Evolutionary conservation across 2,888 invertebrate genomes (phyloP), one percentile per base, ranked within the genome.

Genomic region (Hirtodrosophila confusa): DNA sequence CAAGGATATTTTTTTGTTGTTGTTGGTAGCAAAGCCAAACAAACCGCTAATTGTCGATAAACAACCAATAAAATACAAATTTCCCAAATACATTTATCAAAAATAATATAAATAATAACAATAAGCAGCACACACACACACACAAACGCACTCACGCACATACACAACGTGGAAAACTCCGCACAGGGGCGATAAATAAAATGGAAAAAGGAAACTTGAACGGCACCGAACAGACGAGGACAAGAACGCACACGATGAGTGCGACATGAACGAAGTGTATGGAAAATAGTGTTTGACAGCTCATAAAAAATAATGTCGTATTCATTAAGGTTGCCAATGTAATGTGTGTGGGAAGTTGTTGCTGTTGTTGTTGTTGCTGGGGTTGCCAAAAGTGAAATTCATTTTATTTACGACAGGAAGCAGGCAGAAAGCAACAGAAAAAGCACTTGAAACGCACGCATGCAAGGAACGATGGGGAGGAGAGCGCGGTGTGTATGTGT

Each of bases 211-310:
- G 78, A 85, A 83, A 80, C 82, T 71, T 62, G 64, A 78, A 73
- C 67, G 64, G 58, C 63, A 33, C 27, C 37, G 54, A 40, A 44
- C 43, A 44, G 58, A 43, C 53, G 56, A 60, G 49, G 40, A 12
- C 49, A 51, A 40, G 36, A 23, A 53, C 6, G 27, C 4, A 39
- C 29, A 23, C 45, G 56, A 48, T 49, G 49, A 33, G 57, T 33
- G 36, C 63, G 48, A 68, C 69, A 58, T 60, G 63, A 83, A 75
- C 69, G 62, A 79, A 83, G 73, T 83, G 86, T 88, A 85, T 84
- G 84, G 86, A 88, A 84, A 83, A 88, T 83, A 84, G 85, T 88
- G 86, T 88, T 88, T 89, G 88, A 82, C 87, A 88, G 88, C 87
- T 89, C 89, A 80, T 88, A 89, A 89, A 89, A 78, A 87, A 83